Evolutionary conservation across 2,888 invertebrate genomes (phyloP).

Genomic region (Margaritifera margaritifera): DNA sequence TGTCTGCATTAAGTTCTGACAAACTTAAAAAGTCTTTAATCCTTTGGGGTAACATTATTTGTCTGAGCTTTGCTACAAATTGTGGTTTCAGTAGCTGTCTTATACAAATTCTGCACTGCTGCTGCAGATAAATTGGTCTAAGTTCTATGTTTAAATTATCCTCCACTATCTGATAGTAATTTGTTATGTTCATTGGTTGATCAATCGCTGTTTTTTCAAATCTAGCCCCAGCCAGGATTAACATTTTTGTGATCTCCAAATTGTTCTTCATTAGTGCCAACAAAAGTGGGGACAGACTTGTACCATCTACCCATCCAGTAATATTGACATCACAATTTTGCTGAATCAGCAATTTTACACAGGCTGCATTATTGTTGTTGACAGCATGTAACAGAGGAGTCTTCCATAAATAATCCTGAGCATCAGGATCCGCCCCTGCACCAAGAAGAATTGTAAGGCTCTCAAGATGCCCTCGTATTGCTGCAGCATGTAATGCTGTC

Average conservation of each 20-base stretch:
- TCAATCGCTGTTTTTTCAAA: slow-evolving; percentile 44
- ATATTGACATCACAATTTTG: slow-evolving; percentile 48
- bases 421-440: slow-evolving; percentile 40
- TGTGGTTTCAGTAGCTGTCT: slow-evolving; percentile 46
- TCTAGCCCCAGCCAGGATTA: slow-evolving; percentile 49
- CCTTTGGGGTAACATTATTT: slow-evolving; percentile 37
- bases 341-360: slow-evolving; percentile 38
- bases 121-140: slow-evolving; percentile 46
- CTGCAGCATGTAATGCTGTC: slow-evolving; percentile 49
- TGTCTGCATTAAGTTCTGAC: slow-evolving; percentile 22
- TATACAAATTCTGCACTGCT: slow-evolving; percentile 51
- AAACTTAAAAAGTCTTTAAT: slow-evolving; percentile 41
- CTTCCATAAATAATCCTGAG: slow-evolving; percentile 44
- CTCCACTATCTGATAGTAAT: slow-evolving; percentile 48
- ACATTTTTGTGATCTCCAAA: slow-evolving; percentile 45
- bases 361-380: slow-evolving; percentile 27
- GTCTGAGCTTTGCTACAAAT: slow-evolving; percentile 42
- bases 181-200: slow-evolving; percentile 39
- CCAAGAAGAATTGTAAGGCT: slow-evolving; percentile 31
- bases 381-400: slow-evolving; percentile 50
- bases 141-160: slow-evolving; percentile 42
- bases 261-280: slow-evolving; percentile 47
- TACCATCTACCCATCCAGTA: slow-evolving; percentile 44
- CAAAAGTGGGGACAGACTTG: slow-evolving; percentile 44
- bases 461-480: slow-evolving; percentile 37